Percentiles rank a stretch among this genome's conserved stretches.
These are phyloP conservation scores for Zingel zingel DNA, from an alignment of 2,113 vertebrate genomes.

Conservation along the genomic window DNA sequence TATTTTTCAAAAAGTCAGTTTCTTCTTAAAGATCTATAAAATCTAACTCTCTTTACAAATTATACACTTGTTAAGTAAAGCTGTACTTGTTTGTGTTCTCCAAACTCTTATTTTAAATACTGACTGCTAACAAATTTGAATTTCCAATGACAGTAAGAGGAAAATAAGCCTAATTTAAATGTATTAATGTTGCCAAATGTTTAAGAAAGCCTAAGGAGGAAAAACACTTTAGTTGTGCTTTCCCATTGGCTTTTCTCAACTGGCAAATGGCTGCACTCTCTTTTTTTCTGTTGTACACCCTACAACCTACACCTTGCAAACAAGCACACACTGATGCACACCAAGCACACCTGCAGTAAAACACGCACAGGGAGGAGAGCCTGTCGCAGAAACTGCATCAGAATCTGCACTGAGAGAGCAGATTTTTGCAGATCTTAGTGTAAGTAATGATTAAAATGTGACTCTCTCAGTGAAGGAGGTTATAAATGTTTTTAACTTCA, in stretches of 20 bases:
- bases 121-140: slow-evolving; percentile 21
- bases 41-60: neutral
- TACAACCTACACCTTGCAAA: neutral
- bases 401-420: slow-evolving; percentile 40
- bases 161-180: slow-evolving; percentile 31
- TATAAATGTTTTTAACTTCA: slow-evolving; percentile 20
- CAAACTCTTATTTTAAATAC: neutral
- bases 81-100: neutral
- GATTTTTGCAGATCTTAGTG: slow-evolving; percentile 44
- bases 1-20: neutral
- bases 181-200: slow-evolving; percentile 18
- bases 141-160: slow-evolving; percentile 5
- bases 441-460: slow-evolving; percentile 19
- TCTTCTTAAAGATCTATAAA: neutral
- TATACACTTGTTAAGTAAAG: neutral
- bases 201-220: slow-evolving; percentile 11
- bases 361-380: slow-evolving; percentile 13
- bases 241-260: neutral
- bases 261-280: neutral
- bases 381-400: slow-evolving; percentile 13
- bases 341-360: neutral
- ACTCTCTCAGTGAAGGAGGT: slow-evolving; percentile 19
- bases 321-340: neutral
- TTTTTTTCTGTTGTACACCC: slow-evolving; percentile 1
- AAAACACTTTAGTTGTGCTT: slow-evolving; percentile 16